Evolutionary conservation across 2,113 vertebrate species (phyloP).

Genomic region (Gambusia holbrooki): DNA sequence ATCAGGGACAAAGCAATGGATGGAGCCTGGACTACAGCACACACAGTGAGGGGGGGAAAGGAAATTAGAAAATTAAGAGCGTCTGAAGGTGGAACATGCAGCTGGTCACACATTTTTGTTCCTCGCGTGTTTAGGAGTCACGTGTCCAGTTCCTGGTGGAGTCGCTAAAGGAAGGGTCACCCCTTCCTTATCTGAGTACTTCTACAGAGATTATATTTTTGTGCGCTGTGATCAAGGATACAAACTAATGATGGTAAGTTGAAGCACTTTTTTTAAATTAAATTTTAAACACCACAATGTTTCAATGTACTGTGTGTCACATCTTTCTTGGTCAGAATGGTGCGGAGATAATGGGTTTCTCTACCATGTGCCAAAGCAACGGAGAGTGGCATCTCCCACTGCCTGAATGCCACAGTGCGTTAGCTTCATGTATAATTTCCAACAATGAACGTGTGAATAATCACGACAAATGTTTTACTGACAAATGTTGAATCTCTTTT

Average conservation of each 20-base stretch:
- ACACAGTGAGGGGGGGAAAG: constrained; percentile 64
- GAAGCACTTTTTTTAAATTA: not conserved
- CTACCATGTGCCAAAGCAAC: constrained; percentile 69
- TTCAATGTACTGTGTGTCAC: not conserved
- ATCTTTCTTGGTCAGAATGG: constrained; percentile 49
- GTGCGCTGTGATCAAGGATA: constrained; percentile 77
- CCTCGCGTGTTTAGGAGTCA: constrained; percentile 65
- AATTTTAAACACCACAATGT: not conserved
- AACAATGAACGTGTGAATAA: not conserved
- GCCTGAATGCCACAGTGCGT: constrained; percentile 79
- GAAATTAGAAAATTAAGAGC: not conserved
- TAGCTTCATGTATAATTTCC: not conserved
- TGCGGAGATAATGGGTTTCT: constrained; percentile 67
- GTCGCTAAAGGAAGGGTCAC: constrained; percentile 72
- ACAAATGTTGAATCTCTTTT: not conserved
- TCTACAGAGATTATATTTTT: constrained; percentile 78
- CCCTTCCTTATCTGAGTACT: constrained; percentile 64
- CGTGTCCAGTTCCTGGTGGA: constrained; percentile 59
- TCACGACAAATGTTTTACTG: not conserved
- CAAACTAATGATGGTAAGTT: constrained; percentile 78
- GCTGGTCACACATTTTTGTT: not conserved
- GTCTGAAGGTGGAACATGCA: not conserved
- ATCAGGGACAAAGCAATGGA: constrained; percentile 69
- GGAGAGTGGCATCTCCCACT: constrained; percentile 75
- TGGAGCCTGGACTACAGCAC: constrained; percentile 80